Percentiles rank a stretch among this genome's conserved stretches.
phyloP scores from a whole-genome alignment of 2,113 vertebrate species.

The Elephantulus edwardii region DNA sequence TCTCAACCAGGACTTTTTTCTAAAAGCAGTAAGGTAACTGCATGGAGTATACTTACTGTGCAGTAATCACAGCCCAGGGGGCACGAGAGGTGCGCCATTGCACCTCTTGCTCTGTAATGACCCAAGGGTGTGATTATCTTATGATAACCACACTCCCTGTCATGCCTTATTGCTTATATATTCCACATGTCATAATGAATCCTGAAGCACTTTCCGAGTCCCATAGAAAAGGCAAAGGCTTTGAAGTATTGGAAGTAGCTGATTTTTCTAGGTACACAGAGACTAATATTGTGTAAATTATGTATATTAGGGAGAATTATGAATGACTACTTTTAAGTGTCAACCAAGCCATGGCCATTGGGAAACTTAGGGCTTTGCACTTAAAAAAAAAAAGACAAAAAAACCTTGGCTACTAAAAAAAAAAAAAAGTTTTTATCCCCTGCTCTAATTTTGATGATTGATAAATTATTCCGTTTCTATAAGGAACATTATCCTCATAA shows the following conservation, averaged over 20 bases:
- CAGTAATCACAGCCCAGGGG: constrained; percentile 86
- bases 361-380: constrained; percentile 65
- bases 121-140: constrained; percentile 88
- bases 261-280: constrained; percentile 85
- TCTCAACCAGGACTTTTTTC: constrained; percentile 83
- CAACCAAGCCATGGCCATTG: constrained; percentile 77
- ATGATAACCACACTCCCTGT: constrained; percentile 86
- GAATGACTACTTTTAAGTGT: constrained; percentile 83
- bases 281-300: constrained; percentile 85
- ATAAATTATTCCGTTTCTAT: constrained; percentile 66
- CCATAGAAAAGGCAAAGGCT: constrained; percentile 83
- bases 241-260: constrained; percentile 84
- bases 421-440: background rate
- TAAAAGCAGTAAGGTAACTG: constrained; percentile 84
- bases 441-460: constrained; percentile 57
- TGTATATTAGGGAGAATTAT: constrained; percentile 84
- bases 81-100: constrained; percentile 81
- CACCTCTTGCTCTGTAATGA: constrained; percentile 87
- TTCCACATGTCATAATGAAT: constrained; percentile 88
- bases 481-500: constrained; percentile 42
- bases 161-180: constrained; percentile 88
- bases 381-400: no score
- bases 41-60: constrained; percentile 80
- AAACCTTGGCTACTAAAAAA: no score
- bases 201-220: constrained; percentile 85